A percentile compares a stretch with the other conserved stretches of the same genome.
These are phyloP conservation scores for Saccostrea glomerata DNA, from an alignment of 1,140 invertebrate species.

Conservation along the genomic window DNA sequence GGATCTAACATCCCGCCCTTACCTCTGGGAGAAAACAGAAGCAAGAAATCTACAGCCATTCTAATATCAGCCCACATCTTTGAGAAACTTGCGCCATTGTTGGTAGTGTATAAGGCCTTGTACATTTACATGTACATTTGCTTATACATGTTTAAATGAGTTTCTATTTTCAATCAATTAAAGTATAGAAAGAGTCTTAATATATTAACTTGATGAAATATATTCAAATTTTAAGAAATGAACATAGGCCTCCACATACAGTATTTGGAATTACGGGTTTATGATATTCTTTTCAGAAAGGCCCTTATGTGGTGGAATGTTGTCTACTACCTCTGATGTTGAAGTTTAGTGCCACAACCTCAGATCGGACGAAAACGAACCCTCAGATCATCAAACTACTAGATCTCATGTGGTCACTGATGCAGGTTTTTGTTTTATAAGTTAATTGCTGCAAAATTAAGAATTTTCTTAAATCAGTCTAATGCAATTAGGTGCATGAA, in stretches of 20 bases:
- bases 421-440: conserved; percentile 79
- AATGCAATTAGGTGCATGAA: too few species aligned
- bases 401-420: conserved; percentile 85
- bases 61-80: conserved; percentile 80
- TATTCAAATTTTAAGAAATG: too few species aligned
- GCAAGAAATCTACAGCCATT: conserved; percentile 69
- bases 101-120: conserved; percentile 70
- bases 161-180: too few species aligned
- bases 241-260: too few species aligned
- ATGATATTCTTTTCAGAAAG: conserved; percentile 67
- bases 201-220: too few species aligned
- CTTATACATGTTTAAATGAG: too few species aligned
- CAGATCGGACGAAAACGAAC: conserved; percentile 44
- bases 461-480: too few species aligned
- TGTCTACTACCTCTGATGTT: conserved; percentile 71
- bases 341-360: conserved; percentile 52
- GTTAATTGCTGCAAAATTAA: too few species aligned
- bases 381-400: conserved; percentile 79
- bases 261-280: not conserved
- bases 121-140: too few species aligned
- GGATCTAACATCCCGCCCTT: conserved; percentile 35
- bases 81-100: conserved; percentile 81
- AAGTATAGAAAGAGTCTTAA: too few species aligned
- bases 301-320: conserved; percentile 72
- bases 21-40: conserved; percentile 64